Conservation (phyloP, 2,888 invertebrate genomes). For the Scaptomyza parva region DNA sequence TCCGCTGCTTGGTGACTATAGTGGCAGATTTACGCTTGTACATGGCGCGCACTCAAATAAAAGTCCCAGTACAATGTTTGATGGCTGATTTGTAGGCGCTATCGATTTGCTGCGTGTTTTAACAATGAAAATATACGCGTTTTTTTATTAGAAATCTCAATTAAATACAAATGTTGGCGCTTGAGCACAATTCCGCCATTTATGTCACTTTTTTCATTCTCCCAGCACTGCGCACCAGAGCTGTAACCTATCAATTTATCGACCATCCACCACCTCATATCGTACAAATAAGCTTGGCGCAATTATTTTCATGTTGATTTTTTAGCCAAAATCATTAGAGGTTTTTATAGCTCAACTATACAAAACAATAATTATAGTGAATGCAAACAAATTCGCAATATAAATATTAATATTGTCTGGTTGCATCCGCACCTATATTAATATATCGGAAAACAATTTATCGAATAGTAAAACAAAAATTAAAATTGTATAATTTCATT, state of each 20-base stretch:
- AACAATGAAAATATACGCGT: constrained; percentile 35
- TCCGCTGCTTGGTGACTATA: constrained; percentile 54
- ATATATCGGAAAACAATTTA: constrained; percentile 35
- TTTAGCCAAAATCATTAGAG: not conserved
- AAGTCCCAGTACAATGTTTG: constrained; percentile 30
- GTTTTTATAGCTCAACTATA: not conserved
- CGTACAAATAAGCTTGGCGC: constrained; percentile 40
- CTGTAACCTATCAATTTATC: constrained; percentile 31
- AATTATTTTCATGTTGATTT: constrained; percentile 17
- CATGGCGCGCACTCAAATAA: constrained; percentile 57
- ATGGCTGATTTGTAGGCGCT: constrained; percentile 31
- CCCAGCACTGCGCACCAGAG: constrained; percentile 54
- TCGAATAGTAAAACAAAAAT: constrained; percentile 20
- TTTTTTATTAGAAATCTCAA: constrained; percentile 65
- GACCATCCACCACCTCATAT: constrained; percentile 35
- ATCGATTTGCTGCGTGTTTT: constrained; percentile 33
- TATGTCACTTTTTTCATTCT: constrained; percentile 82
- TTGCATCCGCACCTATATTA: not conserved
- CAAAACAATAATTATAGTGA: not conserved
- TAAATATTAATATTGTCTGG: not conserved
- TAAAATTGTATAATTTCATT: constrained; percentile 1
- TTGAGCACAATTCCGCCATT: constrained; percentile 83
- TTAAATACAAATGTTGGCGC: constrained; percentile 80
- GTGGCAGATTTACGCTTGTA: constrained; percentile 70
- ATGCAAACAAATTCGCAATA: not conserved